Conservation (phyloP, 2,888 invertebrate genomes). For the Eilema griseolum region DNA sequence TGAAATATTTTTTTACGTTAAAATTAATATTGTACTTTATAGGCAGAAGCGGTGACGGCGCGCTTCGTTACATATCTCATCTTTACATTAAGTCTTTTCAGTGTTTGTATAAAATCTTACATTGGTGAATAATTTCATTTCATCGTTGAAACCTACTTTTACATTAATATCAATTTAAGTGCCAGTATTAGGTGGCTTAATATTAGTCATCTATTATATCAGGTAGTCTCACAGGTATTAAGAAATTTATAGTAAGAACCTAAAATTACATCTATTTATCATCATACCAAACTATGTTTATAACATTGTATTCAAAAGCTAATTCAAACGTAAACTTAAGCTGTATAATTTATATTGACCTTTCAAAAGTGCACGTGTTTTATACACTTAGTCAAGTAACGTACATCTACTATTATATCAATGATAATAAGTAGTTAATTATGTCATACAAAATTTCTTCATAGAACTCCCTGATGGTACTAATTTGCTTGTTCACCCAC, state of each 20-base stretch:
- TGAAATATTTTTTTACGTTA: too few species aligned
- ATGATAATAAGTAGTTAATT: slow-evolving; percentile 34
- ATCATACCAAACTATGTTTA: background rate
- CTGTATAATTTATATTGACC: slow-evolving; percentile 15
- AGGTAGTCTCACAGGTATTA: background rate
- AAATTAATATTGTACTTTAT: too few species aligned
- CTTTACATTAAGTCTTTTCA: too few species aligned
- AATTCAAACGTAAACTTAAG: background rate
- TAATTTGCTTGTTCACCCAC: slow-evolving; percentile 39
- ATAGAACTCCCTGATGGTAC: slow-evolving; percentile 28
- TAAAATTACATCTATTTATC: background rate
- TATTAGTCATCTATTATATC: background rate
- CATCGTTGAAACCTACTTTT: too few species aligned
- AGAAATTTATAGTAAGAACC: background rate
- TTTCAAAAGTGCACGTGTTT: slow-evolving; percentile 32
- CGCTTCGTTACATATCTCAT: too few species aligned
- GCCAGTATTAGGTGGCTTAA: too few species aligned
- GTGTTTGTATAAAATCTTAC: too few species aligned
- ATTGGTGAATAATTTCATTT: too few species aligned
- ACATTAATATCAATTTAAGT: background rate
- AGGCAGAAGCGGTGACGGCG: too few species aligned
- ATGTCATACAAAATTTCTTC: slow-evolving; percentile 45
- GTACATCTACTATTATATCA: slow-evolving; percentile 19
- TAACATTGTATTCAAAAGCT: background rate
- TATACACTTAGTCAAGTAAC: slow-evolving; percentile 4